phyloP scores from a whole-genome alignment of 2,888 invertebrate species.

The Amitus sp. region DNA sequence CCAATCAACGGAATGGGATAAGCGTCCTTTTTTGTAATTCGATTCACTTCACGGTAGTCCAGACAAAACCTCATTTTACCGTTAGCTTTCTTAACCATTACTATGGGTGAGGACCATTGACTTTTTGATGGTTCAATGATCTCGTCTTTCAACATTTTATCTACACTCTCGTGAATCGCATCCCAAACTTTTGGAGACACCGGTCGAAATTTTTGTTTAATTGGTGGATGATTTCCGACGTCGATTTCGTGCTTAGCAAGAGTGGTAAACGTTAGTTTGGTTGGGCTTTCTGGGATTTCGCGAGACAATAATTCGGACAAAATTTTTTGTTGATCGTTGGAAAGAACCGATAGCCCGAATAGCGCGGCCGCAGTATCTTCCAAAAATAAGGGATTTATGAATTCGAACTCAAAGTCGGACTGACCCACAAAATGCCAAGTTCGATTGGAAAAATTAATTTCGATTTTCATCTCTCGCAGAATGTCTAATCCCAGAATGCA shows the following conservation, averaged over 20 bases:
- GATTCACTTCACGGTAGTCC: constrained; percentile 15
- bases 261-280: constrained; percentile 1
- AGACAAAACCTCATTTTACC: constrained; percentile 11
- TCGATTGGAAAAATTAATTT: too few species aligned
- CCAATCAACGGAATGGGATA: constrained; percentile 21
- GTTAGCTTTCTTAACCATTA: constrained; percentile 45
- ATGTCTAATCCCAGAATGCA: not conserved
- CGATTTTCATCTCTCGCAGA: not conserved
- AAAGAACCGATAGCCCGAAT: constrained; percentile 1
- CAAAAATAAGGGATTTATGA: too few species aligned
- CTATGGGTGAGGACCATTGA: constrained; percentile 45
- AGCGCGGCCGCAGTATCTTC: not conserved
- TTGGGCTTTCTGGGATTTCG: not conserved
- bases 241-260: constrained; percentile 5
- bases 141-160: constrained; percentile 47
- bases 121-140: constrained; percentile 40
- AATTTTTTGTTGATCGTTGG: not conserved
- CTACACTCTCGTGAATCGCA: constrained; percentile 41
- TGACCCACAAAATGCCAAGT: too few species aligned
- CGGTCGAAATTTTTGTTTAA: constrained; percentile 7
- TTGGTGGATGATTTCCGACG: constrained; percentile 7
- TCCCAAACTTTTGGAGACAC: constrained; percentile 17
- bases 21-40: constrained; percentile 11
- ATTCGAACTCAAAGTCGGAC: too few species aligned
- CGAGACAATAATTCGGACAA: not conserved